Base-by-base conservation (phyloP, 2,797 vertebrate genomes). In the Arctocebus calabarensis region DNA sequence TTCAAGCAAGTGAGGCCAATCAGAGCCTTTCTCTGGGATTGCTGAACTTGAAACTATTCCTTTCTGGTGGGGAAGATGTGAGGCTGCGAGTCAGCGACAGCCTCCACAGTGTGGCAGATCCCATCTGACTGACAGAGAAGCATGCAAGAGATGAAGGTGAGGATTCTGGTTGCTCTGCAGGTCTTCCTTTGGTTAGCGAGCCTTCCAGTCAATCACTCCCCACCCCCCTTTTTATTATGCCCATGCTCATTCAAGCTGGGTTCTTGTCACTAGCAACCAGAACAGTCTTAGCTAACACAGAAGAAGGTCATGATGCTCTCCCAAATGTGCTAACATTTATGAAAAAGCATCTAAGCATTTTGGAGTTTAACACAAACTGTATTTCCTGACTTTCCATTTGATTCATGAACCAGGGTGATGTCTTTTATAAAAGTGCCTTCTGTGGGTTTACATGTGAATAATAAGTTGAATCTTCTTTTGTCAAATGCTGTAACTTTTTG, bases 361-460 rank as follows among this genome's bases (percentile, higher is more conserved):
- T 79, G 64, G 73, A 70, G 73, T 70, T 66, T 79, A 92, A 86
- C 70, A 61, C 25, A 88, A 71, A 48, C 48, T 91, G 2, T 73
- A 25, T 73, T 92, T 94, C 90, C 66, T 88, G 87, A 91, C 74
- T 86, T 92, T 82, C 52, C 34, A 37, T 64, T 82, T 83, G 62
- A 86, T 75, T n/a, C 40, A 29, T 91, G 73, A 64, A 70, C 64
- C 61, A 73, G 61, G 74, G 61, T 48, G 68, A 71, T 43, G 64
- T 85, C 62, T 84, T 85, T 84, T 85, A 79, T 32, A 43, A 57
- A 94, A 91, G n/a, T 40, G 71, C 37, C 45, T 37, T 87, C 77
- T 78, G 71, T 81, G 94, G 61, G 62, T 37, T 94, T 78, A 64
- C 75, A 88, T 81, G 91, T 85, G 68, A 92, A 62, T 78, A 74